Conservation (phyloP, 2,888 invertebrate species). For the Drosophila tripunctata region DNA sequence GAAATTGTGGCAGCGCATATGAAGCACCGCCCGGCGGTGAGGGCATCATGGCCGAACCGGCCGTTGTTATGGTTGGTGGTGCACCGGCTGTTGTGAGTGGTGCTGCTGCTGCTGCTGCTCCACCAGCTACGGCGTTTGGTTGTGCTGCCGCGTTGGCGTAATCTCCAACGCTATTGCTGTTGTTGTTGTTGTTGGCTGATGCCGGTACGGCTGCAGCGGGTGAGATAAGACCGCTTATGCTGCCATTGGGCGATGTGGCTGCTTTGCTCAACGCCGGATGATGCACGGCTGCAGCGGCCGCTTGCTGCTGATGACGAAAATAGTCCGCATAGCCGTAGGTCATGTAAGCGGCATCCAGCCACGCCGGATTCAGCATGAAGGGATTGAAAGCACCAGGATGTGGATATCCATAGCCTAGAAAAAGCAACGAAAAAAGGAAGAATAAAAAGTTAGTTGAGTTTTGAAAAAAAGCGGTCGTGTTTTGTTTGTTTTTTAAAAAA, state of each 20-base stretch:
- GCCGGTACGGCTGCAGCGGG: slow-evolving; percentile 52
- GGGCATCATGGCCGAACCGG: slow-evolving; percentile 84
- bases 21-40: slow-evolving; percentile 85
- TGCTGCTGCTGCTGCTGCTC: no score
- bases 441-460: slow-evolving; percentile 22
- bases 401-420: slow-evolving; percentile 93
- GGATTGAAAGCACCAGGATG: slow-evolving; percentile 91
- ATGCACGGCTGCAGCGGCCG: slow-evolving; percentile 84
- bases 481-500: background rate
- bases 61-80: no score
- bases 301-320: slow-evolving; percentile 86
- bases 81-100: no score
- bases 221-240: slow-evolving; percentile 34
- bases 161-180: no score
- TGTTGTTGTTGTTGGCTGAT: no score
- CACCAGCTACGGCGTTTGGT: no score
- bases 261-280: slow-evolving; percentile 87
- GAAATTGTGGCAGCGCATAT: slow-evolving; percentile 86
- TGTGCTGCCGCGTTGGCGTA: no score
- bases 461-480: background rate
- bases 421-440: slow-evolving; percentile 27
- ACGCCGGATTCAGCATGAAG: slow-evolving; percentile 92
- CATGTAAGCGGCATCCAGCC: slow-evolving; percentile 93
- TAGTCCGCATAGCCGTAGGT: slow-evolving; percentile 91
- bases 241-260: slow-evolving; percentile 84